phyloP scores from a whole-genome alignment of 2,888 invertebrate species.

The Brachylomia viminalis region DNA sequence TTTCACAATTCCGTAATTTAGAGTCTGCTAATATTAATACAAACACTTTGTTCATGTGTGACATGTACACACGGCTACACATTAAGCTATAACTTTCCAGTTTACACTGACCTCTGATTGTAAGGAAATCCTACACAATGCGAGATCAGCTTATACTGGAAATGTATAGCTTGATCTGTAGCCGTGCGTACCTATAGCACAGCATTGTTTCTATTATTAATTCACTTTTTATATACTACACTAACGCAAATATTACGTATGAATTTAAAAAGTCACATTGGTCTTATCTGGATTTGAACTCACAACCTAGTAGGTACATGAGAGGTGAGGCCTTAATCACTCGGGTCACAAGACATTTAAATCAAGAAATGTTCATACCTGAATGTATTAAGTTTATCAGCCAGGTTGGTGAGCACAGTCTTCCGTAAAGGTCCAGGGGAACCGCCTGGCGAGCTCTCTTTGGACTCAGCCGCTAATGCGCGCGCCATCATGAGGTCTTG shows the following conservation, averaged over 20 bases:
- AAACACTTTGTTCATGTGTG: too few species aligned
- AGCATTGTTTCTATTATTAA: too few species aligned
- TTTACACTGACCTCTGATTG: too few species aligned
- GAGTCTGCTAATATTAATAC: too few species aligned
- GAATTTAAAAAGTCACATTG: background rate
- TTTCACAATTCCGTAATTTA: too few species aligned
- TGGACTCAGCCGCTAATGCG: slow-evolving; percentile 92
- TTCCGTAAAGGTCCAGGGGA: slow-evolving; percentile 92
- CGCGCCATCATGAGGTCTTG: slow-evolving; percentile 93
- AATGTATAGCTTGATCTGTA: too few species aligned
- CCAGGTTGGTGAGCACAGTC: slow-evolving; percentile 91
- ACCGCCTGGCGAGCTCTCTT: slow-evolving; percentile 90
- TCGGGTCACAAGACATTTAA: background rate
- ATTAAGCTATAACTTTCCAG: too few species aligned
- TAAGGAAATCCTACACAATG: too few species aligned
- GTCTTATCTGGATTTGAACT: background rate
- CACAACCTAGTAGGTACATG: background rate
- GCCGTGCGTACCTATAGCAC: too few species aligned
- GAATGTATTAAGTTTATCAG: slow-evolving; percentile 93
- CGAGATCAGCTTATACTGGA: too few species aligned
- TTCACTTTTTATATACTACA: too few species aligned
- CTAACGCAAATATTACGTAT: background rate
- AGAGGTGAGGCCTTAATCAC: background rate
- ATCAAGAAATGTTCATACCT: slow-evolving; percentile 83
- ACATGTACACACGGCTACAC: too few species aligned